Percentiles rank a stretch among this genome's conserved stretches.
phyloP scores from a whole-genome alignment of 2,113 vertebrate genomes.

The Taurulus bubalis region DNA sequence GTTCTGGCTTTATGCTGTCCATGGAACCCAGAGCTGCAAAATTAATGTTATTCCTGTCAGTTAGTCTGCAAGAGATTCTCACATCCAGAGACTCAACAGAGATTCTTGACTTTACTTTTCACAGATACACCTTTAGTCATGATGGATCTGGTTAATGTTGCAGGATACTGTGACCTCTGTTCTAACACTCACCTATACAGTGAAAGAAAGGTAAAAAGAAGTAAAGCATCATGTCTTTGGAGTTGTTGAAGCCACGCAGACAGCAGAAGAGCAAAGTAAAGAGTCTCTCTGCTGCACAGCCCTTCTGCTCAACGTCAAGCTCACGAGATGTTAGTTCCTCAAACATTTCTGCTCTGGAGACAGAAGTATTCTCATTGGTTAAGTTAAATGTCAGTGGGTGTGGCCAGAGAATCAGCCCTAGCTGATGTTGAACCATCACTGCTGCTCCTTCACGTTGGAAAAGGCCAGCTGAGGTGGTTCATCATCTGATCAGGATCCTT shows the following conservation, averaged over 20 bases:
- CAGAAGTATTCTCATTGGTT: not conserved
- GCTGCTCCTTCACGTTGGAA: not conserved
- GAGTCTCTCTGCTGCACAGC: not conserved
- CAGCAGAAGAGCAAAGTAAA: not conserved
- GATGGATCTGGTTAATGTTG: not conserved
- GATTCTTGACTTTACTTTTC: not conserved
- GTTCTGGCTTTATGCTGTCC: conserved; percentile 31
- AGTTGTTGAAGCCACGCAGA: not conserved
- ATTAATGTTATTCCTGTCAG: conserved; percentile 31
- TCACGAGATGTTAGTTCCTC: no score
- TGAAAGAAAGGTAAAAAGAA: not conserved
- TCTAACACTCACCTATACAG: not conserved
- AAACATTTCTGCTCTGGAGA: not conserved
- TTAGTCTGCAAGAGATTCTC: not conserved
- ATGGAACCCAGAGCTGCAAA: conserved; percentile 29
- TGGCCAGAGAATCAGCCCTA: not conserved
- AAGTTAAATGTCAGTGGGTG: not conserved
- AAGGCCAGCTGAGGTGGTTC: no score
- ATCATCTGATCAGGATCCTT: no score
- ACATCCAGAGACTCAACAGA: not conserved
- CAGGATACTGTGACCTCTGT: not conserved
- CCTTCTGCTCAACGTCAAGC: not conserved
- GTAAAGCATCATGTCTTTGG: conserved; percentile 2
- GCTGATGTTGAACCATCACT: not conserved
- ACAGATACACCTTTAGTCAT: not conserved